A percentile compares a stretch with the other conserved stretches of the same genome.
phyloP scores from a whole-genome alignment of 2,888 invertebrate species.

The Leptinotarsa juncta region DNA sequence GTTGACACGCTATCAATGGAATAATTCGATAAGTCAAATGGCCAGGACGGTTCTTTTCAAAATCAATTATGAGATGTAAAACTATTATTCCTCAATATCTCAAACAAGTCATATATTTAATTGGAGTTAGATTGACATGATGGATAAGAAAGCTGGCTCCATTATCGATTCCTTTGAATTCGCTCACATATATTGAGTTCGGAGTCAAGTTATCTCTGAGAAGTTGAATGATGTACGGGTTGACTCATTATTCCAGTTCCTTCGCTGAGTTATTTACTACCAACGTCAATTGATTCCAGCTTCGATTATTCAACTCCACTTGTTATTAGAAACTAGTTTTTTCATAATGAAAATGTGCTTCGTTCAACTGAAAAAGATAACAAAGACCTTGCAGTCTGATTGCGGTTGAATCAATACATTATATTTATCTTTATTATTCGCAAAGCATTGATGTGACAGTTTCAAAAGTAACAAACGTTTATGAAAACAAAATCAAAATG shows the following conservation, averaged over 20 bases:
- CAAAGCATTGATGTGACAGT: too few species aligned
- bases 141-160: conserved; percentile 50
- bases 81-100: conserved; percentile 62
- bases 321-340: neutral
- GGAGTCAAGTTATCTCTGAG: conserved; percentile 12
- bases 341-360: neutral
- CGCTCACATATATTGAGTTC: conserved; percentile 22
- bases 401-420: too few species aligned
- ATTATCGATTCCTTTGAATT: conserved; percentile 21
- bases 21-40: conserved; percentile 46
- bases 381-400: neutral
- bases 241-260: neutral
- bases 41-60: conserved; percentile 51
- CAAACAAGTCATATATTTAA: conserved; percentile 62
- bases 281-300: neutral
- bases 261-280: conserved; percentile 5
- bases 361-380: neutral
- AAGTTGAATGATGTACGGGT: conserved; percentile 1
- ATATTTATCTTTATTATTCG: too few species aligned
- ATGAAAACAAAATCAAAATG: too few species aligned
- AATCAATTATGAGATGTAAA: conserved; percentile 58
- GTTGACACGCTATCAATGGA: conserved; percentile 17
- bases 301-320: neutral
- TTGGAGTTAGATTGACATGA: conserved; percentile 60
- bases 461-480: too few species aligned